A percentile compares a stretch with the other conserved stretches of the same genome.
Evolutionary conservation across 2,797 vertebrate genomes (phyloP).

Genomic region (Iguana delicatissima): DNA sequence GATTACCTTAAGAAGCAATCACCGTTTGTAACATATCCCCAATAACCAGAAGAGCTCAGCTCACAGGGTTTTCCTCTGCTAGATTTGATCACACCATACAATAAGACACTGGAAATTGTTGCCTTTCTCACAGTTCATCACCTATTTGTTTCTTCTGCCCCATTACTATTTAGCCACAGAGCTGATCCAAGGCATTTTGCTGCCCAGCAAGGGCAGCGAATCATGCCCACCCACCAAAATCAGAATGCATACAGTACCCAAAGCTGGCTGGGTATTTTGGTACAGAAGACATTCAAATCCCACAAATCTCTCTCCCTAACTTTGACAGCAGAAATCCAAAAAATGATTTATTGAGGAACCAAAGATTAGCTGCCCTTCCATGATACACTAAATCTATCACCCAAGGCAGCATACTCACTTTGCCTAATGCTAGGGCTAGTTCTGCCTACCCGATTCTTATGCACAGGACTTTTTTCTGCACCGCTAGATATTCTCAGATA

Average conservation of each 20-base stretch:
- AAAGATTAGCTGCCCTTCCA: background rate
- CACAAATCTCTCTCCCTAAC: background rate
- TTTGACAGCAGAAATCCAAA: too few relatives aligned
- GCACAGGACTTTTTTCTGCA: background rate
- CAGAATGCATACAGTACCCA: background rate
- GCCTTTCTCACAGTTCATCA: too few relatives aligned
- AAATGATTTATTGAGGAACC: background rate
- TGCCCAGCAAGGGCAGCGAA: background rate
- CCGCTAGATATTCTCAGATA: background rate
- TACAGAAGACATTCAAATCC: background rate
- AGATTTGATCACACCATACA: too few relatives aligned
- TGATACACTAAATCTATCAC: background rate
- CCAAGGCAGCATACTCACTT: background rate
- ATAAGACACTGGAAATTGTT: too few relatives aligned
- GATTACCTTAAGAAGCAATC: too few relatives aligned
- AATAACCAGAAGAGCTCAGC: too few relatives aligned
- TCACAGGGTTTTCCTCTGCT: too few relatives aligned
- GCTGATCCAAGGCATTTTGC: too few relatives aligned
- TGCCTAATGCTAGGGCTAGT: background rate
- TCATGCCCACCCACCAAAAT: background rate
- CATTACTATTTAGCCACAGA: too few relatives aligned
- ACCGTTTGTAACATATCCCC: too few relatives aligned
- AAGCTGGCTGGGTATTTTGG: background rate
- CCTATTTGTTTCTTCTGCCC: too few relatives aligned
- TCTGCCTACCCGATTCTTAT: background rate